Conservation (phyloP, 2,888 invertebrate species). For the Eupithecia vulgata region DNA sequence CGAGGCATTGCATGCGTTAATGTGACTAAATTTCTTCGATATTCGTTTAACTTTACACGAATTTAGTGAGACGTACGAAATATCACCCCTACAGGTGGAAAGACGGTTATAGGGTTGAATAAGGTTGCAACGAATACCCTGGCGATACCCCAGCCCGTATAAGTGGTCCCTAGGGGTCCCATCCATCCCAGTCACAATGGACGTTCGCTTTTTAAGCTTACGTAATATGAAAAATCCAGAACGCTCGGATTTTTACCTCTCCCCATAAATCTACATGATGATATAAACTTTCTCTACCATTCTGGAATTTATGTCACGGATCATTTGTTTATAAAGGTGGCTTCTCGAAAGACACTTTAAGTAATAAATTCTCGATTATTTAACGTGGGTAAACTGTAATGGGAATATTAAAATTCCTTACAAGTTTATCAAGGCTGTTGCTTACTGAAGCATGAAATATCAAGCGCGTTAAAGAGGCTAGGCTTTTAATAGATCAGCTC, state of each 20-base stretch:
- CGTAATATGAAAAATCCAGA: not conserved
- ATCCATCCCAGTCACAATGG: not conserved
- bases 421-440: not conserved
- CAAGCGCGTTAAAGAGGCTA: not conserved
- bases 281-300: slow-evolving; percentile 15
- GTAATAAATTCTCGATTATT: slow-evolving; percentile 17
- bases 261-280: slow-evolving; percentile 26
- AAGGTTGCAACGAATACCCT: not conserved
- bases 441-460: slow-evolving; percentile 6
- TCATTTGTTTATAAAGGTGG: slow-evolving; percentile 18
- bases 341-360: slow-evolving; percentile 13
- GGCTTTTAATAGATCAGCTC: not conserved
- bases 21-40: not conserved
- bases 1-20: not conserved
- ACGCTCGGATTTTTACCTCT: slow-evolving; percentile 1
- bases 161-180: not conserved
- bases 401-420: slow-evolving; percentile 8
- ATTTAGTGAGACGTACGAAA: not conserved
- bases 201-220: not conserved
- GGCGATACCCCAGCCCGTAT: not conserved
- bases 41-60: not conserved
- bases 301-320: slow-evolving; percentile 18
- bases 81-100: not conserved
- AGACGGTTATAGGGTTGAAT: not conserved
- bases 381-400: slow-evolving; percentile 8